A percentile compares a stretch with the other conserved stretches of the same genome.
Evolutionary conservation across 1,140 invertebrate genomes (phyloP).

Genomic region (Ceratitis capitata): DNA sequence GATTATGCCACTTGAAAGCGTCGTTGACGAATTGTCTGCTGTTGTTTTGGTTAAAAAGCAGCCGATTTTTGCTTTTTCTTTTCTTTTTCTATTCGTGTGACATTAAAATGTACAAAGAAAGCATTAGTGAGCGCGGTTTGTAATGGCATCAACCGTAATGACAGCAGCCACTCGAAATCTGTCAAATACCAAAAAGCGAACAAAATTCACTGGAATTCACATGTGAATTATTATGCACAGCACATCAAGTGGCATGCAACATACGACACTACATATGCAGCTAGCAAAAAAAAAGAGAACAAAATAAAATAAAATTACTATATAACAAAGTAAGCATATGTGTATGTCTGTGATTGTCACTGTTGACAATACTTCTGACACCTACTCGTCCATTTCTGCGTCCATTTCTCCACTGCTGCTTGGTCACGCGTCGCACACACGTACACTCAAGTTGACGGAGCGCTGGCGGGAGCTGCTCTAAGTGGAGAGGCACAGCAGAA

Average conservation of each 20-base stretch:
- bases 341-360: neutral
- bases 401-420: neutral
- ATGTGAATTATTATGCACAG: slow-evolving; percentile 31
- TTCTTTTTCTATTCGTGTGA: too few species aligned
- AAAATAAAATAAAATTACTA: neutral
- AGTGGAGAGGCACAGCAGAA: too few species aligned
- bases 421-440: neutral
- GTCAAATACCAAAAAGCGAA: slow-evolving; percentile 26
- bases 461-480: too few species aligned
- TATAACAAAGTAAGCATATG: neutral
- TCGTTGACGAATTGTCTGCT: slow-evolving; percentile 52
- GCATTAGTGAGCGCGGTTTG: neutral
- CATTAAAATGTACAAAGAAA: slow-evolving; percentile 8
- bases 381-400: slow-evolving; percentile 5
- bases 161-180: slow-evolving; percentile 20
- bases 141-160: neutral
- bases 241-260: slow-evolving; percentile 34
- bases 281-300: neutral
- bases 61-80: too few species aligned
- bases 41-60: neutral
- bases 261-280: neutral
- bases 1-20: slow-evolving; percentile 62
- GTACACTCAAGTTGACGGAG: neutral
- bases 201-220: neutral
- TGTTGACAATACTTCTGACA: neutral